Evolutionary conservation across 1,140 invertebrate species (phyloP).

Genomic region (Philotrypesis tridentata): DNA sequence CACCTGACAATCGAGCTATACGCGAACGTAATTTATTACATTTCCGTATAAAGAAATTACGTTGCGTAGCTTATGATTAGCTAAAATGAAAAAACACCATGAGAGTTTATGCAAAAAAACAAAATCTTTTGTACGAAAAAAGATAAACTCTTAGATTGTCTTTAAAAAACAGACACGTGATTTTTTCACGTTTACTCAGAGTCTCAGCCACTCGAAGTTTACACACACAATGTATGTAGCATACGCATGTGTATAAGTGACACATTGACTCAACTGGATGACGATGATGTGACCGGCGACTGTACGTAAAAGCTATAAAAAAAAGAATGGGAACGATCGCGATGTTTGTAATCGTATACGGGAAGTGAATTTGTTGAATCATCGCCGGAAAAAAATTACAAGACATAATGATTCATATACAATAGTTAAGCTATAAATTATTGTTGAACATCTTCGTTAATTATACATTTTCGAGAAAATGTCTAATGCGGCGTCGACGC

Average conservation of each 20-base stretch:
- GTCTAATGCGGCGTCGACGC: too few species aligned
- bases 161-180: slow-evolving; percentile 30
- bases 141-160: slow-evolving; percentile 10
- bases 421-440: too few species aligned
- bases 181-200: slow-evolving; percentile 38
- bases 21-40: too few species aligned
- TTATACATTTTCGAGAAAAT: not conserved
- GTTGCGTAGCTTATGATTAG: not conserved
- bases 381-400: not conserved
- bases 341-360: too few species aligned
- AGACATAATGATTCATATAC: too few species aligned
- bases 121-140: not conserved
- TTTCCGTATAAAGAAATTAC: not conserved
- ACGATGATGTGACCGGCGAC: not conserved
- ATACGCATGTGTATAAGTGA: not conserved
- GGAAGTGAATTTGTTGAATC: not conserved
- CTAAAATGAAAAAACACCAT: not conserved
- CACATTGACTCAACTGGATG: not conserved
- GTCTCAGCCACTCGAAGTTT: not conserved
- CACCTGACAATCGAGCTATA: too few species aligned
- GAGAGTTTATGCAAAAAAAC: too few species aligned
- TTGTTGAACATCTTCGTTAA: not conserved
- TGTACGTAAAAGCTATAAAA: not conserved
- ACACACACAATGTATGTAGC: too few species aligned
- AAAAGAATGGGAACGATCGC: not conserved